Conservation (phyloP, 2,113 vertebrate species). For the Meles meles region DNA sequence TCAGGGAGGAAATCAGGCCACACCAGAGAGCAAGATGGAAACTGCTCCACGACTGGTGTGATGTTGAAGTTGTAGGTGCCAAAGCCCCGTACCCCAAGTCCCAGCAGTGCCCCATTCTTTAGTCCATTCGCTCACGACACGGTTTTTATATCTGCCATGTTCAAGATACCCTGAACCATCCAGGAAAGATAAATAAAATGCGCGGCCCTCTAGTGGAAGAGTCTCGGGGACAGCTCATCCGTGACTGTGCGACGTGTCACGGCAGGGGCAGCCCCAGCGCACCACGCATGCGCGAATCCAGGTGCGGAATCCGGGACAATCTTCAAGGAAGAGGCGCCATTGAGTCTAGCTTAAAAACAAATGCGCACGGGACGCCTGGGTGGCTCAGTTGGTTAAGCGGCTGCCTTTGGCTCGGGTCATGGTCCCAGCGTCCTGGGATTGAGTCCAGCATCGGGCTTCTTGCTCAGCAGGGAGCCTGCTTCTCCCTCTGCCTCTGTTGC, state of each 20-base stretch:
- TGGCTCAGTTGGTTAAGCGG: too few species aligned
- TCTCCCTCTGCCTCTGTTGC: too few species aligned
- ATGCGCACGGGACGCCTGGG: too few species aligned
- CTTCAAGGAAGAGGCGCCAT: not conserved
- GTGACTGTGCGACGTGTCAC: accelerated
- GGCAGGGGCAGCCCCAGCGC: too few species aligned
- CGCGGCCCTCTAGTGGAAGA: not conserved
- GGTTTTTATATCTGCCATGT: not conserved
- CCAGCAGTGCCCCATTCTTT: not conserved
- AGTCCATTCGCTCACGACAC: not conserved
- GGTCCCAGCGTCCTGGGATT: too few species aligned
- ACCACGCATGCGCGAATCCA: not conserved
- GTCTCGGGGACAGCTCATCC: not conserved
- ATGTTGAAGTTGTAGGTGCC: not conserved
- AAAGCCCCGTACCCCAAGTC: not conserved
- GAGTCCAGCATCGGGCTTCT: too few species aligned
- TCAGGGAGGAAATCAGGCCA: not conserved
- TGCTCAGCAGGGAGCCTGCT: too few species aligned
- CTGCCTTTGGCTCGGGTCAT: too few species aligned
- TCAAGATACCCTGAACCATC: not conserved
- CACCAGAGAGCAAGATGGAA: not conserved
- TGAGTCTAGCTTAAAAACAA: not conserved
- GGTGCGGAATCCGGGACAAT: accelerated
- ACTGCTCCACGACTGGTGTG: not conserved
- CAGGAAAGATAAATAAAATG: not conserved